Percentiles rank a stretch among this genome's conserved stretches.
phyloP scores from a whole-genome alignment of 1,140 invertebrate species.

The Panagrolaimus sp. region DNA sequence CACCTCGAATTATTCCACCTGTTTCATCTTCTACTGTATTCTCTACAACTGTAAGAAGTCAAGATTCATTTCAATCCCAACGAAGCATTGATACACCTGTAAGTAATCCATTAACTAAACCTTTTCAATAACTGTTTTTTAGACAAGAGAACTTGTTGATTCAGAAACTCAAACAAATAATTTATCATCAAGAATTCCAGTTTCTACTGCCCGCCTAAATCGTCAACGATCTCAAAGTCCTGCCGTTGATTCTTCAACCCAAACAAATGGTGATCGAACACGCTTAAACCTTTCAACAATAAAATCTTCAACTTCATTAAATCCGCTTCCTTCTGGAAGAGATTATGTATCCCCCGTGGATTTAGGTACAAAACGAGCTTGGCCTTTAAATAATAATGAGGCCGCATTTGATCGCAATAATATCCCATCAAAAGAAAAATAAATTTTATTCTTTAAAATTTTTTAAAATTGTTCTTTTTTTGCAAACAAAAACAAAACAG shows the following conservation, averaged over 20 bases:
- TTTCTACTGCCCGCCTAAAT: neutral
- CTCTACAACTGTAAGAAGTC: too few species aligned
- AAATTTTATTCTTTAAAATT: too few species aligned
- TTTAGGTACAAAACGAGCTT: neutral
- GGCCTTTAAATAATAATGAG: neutral
- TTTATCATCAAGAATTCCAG: neutral
- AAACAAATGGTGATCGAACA: neutral
- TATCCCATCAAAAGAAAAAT: too few species aligned
- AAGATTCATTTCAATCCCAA: too few species aligned
- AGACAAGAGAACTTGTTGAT: neutral
- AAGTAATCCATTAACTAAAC: too few species aligned
- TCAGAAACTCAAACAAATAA: constrained; percentile 9
- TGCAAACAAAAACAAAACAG: too few species aligned
- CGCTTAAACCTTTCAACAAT: neutral
- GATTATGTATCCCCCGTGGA: constrained; percentile 4
- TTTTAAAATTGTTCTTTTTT: too few species aligned
- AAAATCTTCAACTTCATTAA: neutral
- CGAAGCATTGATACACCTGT: too few species aligned
- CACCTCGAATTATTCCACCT: neutral
- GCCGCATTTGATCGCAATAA: neutral
- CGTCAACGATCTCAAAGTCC: neutral
- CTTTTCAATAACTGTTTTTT: too few species aligned
- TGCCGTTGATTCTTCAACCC: neutral
- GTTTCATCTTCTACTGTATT: too few species aligned
- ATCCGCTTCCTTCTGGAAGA: neutral